Conservation (phyloP, 2,113 vertebrate genomes). For the Cacatua alba region DNA sequence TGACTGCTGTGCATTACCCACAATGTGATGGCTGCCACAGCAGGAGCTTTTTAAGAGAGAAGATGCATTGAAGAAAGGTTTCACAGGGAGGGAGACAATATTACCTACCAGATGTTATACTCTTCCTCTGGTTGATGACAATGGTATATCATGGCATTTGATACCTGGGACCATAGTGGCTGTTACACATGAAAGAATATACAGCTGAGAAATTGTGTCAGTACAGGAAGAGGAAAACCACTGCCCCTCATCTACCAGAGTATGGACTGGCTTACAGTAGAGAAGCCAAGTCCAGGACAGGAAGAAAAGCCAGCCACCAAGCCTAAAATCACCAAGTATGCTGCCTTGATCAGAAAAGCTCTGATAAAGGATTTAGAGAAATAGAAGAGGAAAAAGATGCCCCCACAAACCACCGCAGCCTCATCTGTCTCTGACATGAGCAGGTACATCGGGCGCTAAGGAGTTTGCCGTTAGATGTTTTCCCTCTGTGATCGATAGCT, state of each 20-base stretch:
- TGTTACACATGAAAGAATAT: background rate
- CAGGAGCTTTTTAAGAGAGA: background rate
- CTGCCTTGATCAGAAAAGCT: background rate
- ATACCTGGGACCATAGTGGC: background rate
- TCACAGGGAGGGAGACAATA: background rate
- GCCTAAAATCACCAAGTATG: background rate
- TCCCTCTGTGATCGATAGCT: constrained; percentile 67
- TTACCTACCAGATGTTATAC: background rate
- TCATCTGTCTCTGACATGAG: constrained; percentile 62
- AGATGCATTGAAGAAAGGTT: background rate
- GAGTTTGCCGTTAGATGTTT: constrained; percentile 24
- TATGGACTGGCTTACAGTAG: rapidly evolving
- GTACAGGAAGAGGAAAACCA: background rate
- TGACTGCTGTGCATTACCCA: background rate
- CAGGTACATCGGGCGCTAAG: constrained; percentile 9
- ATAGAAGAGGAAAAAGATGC: background rate
- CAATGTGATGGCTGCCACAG: background rate
- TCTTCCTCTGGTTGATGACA: background rate
- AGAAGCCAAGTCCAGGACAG: background rate
- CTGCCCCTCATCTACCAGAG: background rate
- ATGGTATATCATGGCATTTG: rapidly evolving
- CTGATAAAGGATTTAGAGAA: background rate
- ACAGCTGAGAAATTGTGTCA: background rate
- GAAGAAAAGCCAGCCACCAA: background rate
- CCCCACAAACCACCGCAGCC: background rate